A percentile compares a stretch with the other conserved stretches of the same genome.
phyloP scores from a whole-genome alignment of 2,113 vertebrate species.

The Lampris megalopsis region DNA sequence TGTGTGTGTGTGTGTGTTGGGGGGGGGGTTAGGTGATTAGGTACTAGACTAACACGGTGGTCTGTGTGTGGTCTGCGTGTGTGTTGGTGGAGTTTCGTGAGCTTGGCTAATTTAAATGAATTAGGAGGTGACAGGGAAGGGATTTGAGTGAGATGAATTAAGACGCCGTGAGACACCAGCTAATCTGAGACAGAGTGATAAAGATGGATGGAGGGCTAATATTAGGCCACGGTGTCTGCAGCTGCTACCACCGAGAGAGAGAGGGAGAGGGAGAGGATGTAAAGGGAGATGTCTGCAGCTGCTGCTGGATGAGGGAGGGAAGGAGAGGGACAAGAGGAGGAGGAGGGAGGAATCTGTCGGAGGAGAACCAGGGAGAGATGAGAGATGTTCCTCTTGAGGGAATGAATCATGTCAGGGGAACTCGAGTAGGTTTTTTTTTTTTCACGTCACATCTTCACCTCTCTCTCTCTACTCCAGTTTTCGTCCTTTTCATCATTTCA shows the following conservation, averaged over 20 bases:
- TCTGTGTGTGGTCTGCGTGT: too few relatives aligned
- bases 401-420: constrained; percentile 22
- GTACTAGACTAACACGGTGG: too few relatives aligned
- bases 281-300: constrained; percentile 30
- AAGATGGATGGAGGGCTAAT: constrained; percentile 55
- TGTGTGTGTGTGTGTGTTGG: background rate
- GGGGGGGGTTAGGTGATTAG: background rate
- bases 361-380: constrained; percentile 22
- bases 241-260: constrained; percentile 39
- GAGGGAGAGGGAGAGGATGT: constrained; percentile 28
- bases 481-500: background rate
- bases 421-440: constrained; percentile 15
- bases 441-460: constrained; percentile 18
- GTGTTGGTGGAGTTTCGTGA: too few relatives aligned
- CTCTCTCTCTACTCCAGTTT: background rate
- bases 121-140: constrained; percentile 19
- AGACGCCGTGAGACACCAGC: constrained; percentile 3
- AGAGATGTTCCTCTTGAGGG: constrained; percentile 27
- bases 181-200: constrained; percentile 27
- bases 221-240: constrained; percentile 54
- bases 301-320: constrained; percentile 16
- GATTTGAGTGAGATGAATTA: constrained; percentile 26
- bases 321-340: background rate
- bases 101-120: constrained; percentile 28
- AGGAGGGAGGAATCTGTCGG: background rate